Evolutionary conservation across 23 tunicate genomes (phyloP).

Genomic region (Styela plicata): DNA sequence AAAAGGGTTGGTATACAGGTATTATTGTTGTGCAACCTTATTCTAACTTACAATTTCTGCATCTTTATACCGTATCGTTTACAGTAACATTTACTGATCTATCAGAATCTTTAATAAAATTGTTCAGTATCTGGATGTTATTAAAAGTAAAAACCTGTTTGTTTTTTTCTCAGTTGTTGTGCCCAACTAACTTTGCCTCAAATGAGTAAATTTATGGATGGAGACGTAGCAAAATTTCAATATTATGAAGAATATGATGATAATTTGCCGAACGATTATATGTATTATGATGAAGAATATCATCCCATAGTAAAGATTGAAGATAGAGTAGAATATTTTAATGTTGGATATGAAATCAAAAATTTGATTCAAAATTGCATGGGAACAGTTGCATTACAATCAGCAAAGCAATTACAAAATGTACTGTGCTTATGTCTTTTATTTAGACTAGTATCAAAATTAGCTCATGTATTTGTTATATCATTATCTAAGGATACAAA

Average conservation of each 20-base stretch:
- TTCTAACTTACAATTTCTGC: no score
- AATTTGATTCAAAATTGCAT: slow-evolving; percentile 21
- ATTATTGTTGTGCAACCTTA: no score
- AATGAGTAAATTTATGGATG: no score
- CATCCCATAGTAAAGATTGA: not conserved
- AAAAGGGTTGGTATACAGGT: no score
- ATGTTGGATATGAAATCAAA: not conserved
- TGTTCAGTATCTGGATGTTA: no score
- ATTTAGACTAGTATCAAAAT: not conserved
- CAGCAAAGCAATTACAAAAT: not conserved
- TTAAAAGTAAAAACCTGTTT: no score
- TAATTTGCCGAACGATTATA: not conserved
- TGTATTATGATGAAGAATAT: not conserved
- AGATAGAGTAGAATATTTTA: slow-evolving; percentile 9
- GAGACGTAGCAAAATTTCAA: not conserved
- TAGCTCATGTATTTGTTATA: not conserved
- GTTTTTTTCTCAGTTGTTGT: no score
- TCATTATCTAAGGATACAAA: not conserved
- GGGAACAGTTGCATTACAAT: slow-evolving; percentile 13
- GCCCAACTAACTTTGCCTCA: no score
- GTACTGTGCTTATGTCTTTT: slow-evolving; percentile 7
- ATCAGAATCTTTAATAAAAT: no score
- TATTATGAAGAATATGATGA: slow-evolving; percentile 6
- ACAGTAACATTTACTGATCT: no score
- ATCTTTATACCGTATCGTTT: no score